Base-by-base conservation (phyloP, 2,797 vertebrate species). In the Moxostoma hubbsi region DNA sequence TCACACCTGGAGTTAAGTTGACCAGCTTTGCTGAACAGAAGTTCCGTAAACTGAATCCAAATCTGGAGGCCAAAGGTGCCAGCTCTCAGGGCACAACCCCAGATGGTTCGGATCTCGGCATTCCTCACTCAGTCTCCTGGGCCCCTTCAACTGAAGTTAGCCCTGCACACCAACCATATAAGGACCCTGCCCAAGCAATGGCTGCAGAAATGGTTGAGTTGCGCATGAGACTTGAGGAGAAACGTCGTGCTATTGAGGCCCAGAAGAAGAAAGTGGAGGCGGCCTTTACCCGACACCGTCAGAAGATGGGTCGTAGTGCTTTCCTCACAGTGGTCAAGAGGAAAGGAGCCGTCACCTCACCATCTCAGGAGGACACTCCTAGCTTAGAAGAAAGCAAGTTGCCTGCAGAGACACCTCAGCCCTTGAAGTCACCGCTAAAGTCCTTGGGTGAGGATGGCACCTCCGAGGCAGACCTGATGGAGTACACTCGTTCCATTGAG, bases 191-290 rank as follows among this genome's bases (percentile, higher is more conserved):
- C 1, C 98, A 99, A 83, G 93, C 96, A 81, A 93, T 99, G 93
- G 97, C 98, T 43, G 97, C 96, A 0, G 98, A 99, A 91, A 97
- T 99, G 96, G 96, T 98, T 0, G 94, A 99, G 72, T 92, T 99
- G 62, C 94, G 95, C 84, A 98, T 99, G 96, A 95, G 97, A 54
- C 90, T 99, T 10, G 98, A 99, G 85, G 98, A 99, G 86, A 99
- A 99, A 86, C 94, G 98, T 4, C 92, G 97, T 82, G 98, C 98
- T 5, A 99, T 99, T 13, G 98, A 99, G 89, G 97, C 98, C 8
- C 98, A 99, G 90, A 99, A 99, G 86, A 98, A 96, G 90, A 98
- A 98, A 87, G 96, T 99, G 79, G 98, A 99, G 85, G 98, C 97
- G 0, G 97, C 96, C 0, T 99, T 99, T 82, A 96, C 97, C 0